These are phyloP conservation scores for Hydrotaea cyrtoneurina DNA, from an alignment of 2,888 invertebrate species.

Conservation along the genomic window DNA sequence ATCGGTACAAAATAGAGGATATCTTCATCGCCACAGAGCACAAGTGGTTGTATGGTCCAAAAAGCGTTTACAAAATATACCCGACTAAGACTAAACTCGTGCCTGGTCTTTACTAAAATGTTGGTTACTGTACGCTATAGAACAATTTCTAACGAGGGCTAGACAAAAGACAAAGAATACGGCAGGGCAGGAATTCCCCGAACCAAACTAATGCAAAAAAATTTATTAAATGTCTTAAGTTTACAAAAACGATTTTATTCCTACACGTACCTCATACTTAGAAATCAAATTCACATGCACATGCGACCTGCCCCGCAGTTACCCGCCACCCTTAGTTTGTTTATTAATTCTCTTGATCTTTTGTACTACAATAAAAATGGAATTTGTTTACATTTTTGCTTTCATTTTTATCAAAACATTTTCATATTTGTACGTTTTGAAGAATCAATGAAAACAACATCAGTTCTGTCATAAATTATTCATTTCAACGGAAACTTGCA, in stretches of 20 bases:
- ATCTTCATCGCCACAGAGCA: too few species aligned
- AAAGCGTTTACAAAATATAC: too few species aligned
- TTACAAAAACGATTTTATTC: background rate
- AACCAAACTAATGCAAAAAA: too few species aligned
- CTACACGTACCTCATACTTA: background rate
- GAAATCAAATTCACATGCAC: background rate
- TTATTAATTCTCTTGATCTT: background rate
- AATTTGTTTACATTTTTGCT: conserved; percentile 27
- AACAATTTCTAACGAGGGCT: too few species aligned
- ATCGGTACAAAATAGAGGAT: too few species aligned
- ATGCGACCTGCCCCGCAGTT: background rate
- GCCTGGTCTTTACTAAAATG: too few species aligned
- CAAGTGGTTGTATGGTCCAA: too few species aligned
- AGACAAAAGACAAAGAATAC: background rate
- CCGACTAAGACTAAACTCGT: too few species aligned
- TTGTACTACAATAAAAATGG: background rate
- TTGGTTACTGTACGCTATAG: background rate
- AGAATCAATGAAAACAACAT: conserved; percentile 36
- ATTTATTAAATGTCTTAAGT: background rate
- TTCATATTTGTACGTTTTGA: conserved; percentile 15
- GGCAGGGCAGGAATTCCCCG: too few species aligned
- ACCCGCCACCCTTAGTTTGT: background rate
- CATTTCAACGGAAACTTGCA: conserved; percentile 34
- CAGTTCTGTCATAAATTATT: conserved; percentile 40
- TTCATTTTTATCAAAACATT: conserved; percentile 29